A percentile compares a stretch with the other conserved stretches of the same genome.
These are phyloP conservation scores for Masticophis lateralis DNA, from an alignment of 2,797 vertebrate genomes.

Conservation along the genomic window DNA sequence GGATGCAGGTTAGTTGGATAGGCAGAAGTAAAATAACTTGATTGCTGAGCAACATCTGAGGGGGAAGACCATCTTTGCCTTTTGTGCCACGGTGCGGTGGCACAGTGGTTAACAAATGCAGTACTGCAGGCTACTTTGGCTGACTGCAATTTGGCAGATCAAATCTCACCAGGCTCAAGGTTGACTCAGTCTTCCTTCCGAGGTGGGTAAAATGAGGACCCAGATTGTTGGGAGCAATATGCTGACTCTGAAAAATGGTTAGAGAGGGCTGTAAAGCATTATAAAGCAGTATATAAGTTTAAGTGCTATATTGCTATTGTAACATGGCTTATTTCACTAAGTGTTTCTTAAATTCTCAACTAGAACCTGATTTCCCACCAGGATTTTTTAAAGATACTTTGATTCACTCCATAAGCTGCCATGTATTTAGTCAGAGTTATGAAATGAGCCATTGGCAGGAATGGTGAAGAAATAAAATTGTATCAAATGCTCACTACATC, in stretches of 20 bases:
- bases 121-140: not conserved
- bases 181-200: not conserved
- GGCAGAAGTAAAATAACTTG: not conserved
- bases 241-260: not conserved
- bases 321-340: not conserved
- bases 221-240: not conserved
- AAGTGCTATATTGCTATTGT: no score
- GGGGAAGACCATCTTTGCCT: not conserved
- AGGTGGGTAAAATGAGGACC: not conserved
- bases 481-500: not conserved
- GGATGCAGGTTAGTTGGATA: not conserved
- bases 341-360: not conserved
- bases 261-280: not conserved
- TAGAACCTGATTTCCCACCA: not conserved
- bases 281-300: no score
- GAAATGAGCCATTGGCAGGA: not conserved
- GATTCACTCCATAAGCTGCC: not conserved
- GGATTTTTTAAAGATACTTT: not conserved
- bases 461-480: not conserved
- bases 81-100: not conserved
- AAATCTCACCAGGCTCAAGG: not conserved
- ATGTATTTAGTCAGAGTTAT: not conserved
- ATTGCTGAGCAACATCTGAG: not conserved
- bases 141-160: not conserved
- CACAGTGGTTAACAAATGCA: not conserved